phyloP scores from a whole-genome alignment of 2,888 invertebrate genomes.

The Biston stratarius region DNA sequence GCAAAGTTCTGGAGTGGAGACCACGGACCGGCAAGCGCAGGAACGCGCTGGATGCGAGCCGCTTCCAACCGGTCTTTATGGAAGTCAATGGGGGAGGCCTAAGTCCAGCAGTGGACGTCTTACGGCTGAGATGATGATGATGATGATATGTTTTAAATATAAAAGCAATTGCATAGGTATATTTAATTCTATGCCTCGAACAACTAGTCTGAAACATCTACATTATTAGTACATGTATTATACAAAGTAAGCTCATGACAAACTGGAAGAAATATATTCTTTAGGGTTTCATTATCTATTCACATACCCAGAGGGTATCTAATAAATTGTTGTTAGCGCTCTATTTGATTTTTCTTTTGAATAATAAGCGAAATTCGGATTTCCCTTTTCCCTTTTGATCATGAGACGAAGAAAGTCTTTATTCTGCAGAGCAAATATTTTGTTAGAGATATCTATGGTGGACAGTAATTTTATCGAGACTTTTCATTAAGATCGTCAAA shows the following conservation, averaged over 20 bases:
- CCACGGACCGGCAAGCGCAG: no score
- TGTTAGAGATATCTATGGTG: not conserved
- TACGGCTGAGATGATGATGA: no score
- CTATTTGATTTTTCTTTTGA: constrained; percentile 46
- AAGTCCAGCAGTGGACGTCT: no score
- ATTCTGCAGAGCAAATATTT: constrained; percentile 8
- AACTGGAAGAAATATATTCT: constrained; percentile 19
- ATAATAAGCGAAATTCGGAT: constrained; percentile 42
- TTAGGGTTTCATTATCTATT: constrained; percentile 42
- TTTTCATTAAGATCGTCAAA: not conserved
- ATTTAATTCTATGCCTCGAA: no score
- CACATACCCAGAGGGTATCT: constrained; percentile 35
- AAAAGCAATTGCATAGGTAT: no score
- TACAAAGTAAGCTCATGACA: constrained; percentile 5
- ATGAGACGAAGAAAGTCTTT: constrained; percentile 11
- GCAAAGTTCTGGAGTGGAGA: no score
- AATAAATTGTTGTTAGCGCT: constrained; percentile 43
- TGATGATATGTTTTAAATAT: no score
- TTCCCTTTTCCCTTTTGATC: constrained; percentile 35
- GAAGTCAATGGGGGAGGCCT: no score
- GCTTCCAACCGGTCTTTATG: no score
- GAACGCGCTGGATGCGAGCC: no score
- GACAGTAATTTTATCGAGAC: not conserved
- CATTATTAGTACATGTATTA: no score
- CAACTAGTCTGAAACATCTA: no score